Base-by-base conservation (phyloP, 2,888 invertebrate genomes). In the Cerastoderma edule region DNA sequence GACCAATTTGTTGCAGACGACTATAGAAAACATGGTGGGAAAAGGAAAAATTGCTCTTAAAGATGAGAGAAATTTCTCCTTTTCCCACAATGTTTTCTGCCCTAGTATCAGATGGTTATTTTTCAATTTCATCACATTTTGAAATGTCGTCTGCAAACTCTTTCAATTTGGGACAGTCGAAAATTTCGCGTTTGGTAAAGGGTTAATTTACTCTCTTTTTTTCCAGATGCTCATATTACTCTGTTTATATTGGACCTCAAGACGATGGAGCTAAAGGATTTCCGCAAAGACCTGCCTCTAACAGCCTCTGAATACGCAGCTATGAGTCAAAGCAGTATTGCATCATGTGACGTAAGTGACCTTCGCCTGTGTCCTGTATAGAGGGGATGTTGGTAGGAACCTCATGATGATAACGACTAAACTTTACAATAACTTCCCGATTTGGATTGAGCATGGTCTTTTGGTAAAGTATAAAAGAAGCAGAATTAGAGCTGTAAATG, bases 181-280 rank as follows among this genome's bases (percentile, higher is more conserved):
- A n/a, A n/a, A n/a, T n/a, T n/a, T n/a, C n/a, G n/a, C 22, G 48
- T 48, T 10, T 48, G 16, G 48, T 6, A 48, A 48, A 10, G 48
- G 33, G 33, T 63, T 32, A 63, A 24, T 22, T 13, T n/a, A 35
- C 8, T 6, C 27, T 24, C 64, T 64, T 56, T 19, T 66, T 27
- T 83, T 82, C 19, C 78, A 90, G 90, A 79, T 39, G 82, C 89
- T 10, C 88, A 88, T 67, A 64, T 89, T 54, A 87, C 87, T 4
- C 67, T 89, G 16, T 72, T 89, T 35, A 81, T 88, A 0, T 75
- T 90, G 39, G 87, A 89, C 72, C 74, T 89, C 39, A 81, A 66
- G 50, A 83, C 82, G 0, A 83, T 89, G 80, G 84, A 84, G 46
- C 66, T 88, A 46, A 67, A 83, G n/a, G 88, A 90, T 64, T 80